Conservation (phyloP, 2,113 vertebrate species). For the Ia io region DNA sequence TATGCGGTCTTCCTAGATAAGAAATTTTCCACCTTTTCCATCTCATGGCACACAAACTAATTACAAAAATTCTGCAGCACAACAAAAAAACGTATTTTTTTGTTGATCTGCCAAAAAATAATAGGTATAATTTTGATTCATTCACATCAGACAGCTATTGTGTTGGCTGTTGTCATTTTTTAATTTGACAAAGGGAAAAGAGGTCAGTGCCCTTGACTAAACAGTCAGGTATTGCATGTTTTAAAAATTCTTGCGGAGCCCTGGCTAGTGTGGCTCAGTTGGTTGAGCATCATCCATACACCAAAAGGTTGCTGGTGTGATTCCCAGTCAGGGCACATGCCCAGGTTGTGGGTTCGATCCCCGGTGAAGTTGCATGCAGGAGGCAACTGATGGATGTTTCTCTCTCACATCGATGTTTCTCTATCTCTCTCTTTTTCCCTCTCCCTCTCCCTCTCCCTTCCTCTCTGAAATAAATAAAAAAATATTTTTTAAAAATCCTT, state of each 20-base stretch:
- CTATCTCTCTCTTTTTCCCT: not conserved
- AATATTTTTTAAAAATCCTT: not conserved
- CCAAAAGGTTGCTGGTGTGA: not conserved
- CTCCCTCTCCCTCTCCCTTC: not conserved
- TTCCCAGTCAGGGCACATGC: not conserved
- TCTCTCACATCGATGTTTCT: not conserved
- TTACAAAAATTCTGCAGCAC: not conserved
- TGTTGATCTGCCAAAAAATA: not conserved
- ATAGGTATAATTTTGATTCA: not conserved
- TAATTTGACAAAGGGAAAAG: not conserved
- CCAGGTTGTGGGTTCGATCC: not conserved
- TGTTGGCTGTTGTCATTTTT: not conserved
- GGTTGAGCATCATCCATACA: not conserved
- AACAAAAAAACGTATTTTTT: not conserved
- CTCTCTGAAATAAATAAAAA: not conserved
- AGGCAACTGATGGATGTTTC: not conserved
- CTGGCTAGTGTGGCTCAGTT: not conserved
- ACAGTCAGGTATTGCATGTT: not conserved
- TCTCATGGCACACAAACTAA: not conserved
- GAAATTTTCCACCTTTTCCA: not conserved
- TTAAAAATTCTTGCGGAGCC: not conserved
- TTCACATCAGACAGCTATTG: not conserved
- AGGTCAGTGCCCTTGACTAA: not conserved
- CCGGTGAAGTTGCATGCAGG: not conserved
- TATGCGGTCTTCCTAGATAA: not conserved